phyloP scores from a whole-genome alignment of 2,113 vertebrate species.

The Macrotus californicus region DNA sequence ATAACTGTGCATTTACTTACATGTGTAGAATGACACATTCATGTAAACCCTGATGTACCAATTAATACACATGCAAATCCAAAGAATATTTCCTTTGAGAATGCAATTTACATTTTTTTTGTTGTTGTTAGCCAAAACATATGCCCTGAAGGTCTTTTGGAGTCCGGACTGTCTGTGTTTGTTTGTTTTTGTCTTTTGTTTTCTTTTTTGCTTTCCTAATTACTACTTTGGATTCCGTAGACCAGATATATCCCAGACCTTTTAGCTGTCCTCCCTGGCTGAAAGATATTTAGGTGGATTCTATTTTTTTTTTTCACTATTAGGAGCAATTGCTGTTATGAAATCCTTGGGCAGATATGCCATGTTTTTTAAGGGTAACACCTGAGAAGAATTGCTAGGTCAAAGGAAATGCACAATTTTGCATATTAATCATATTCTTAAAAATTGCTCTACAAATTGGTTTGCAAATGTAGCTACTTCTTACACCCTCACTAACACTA shows the following conservation, averaged over 20 bases:
- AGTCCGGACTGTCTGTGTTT: neutral
- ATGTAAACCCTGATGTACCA: neutral
- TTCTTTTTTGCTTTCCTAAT: neutral
- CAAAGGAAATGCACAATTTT: neutral
- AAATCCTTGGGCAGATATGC: neutral
- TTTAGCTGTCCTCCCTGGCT: neutral
- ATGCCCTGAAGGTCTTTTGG: neutral
- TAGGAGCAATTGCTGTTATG: neutral
- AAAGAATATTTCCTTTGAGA: neutral
- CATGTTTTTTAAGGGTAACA: neutral
- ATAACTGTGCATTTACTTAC: neutral
- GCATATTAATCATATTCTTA: neutral
- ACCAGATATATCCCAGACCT: neutral
- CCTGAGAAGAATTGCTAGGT: neutral
- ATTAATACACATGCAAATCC: neutral
- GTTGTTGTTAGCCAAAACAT: neutral
- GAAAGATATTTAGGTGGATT: neutral
- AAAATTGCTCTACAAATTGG: neutral
- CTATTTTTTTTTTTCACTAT: neutral
- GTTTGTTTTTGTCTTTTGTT: neutral
- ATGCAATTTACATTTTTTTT: neutral
- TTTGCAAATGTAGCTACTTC: neutral
- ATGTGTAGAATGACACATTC: neutral
- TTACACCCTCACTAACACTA: neutral
- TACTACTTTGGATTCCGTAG: neutral